Evolutionary conservation across 2,888 invertebrate species (phyloP), one percentile per base, ranked within the genome.

Genomic region (Miltochrista miniata): DNA sequence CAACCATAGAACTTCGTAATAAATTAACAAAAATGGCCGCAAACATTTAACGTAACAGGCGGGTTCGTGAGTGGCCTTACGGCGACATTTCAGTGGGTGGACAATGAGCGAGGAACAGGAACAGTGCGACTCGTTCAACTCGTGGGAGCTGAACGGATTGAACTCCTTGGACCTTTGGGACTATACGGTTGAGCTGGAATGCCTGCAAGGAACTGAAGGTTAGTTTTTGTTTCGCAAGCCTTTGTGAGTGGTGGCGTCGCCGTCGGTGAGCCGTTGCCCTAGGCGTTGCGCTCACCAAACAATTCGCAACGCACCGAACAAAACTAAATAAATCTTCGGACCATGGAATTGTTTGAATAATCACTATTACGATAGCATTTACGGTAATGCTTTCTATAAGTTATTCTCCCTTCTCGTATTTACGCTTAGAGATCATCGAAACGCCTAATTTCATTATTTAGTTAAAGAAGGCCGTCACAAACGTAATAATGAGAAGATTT

Each of bases 91-190:
- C 55, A 61, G 67, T 60, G 59, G 58, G 61, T 73, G 73, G 61
- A 84, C 77, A 74, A 92, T 92, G 92, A 83, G 73, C 68, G 92
- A 90, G 70, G 91, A 89, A 67, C 82, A 84, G 61, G 89, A 92
- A 64, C 83, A 82, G 64, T 78, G 84, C 59, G 91, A 91, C 59
- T 88, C 89, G 53, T 75, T 90, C 64, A 91, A 87, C 77, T 90
- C 91, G 10, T 92, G 92, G 92, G 92, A 92, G 79, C 76, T 90
- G 70, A 92, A 89, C 76, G 92, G 93, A 56, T 85, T 95, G 65
- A 95, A 94, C 76, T 95, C 96, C 45, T 85, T 96, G 83, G 96
- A 96, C 81, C 94, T 94, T 73, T 96, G 96, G 96, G 96, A 96
- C 92, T 96, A 96, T 81, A 95, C 96, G 42, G 95, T 96, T 70